These are phyloP conservation scores for Thecophora atra DNA, from an alignment of 2,888 invertebrate species.

Conservation along the genomic window DNA sequence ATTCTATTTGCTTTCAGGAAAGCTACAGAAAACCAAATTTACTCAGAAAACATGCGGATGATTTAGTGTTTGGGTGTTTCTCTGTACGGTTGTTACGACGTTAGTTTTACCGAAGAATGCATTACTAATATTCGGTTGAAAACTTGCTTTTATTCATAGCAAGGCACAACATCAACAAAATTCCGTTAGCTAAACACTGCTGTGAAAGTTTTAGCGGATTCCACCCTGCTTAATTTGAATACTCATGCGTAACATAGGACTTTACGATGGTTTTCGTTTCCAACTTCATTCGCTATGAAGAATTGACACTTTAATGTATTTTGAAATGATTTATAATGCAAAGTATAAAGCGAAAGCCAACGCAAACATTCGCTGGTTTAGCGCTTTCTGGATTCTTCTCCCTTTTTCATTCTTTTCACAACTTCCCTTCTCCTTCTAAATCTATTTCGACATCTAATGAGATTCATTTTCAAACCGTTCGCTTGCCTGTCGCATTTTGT, in stretches of 20 bases:
- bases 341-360: not conserved
- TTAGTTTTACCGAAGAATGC: no score
- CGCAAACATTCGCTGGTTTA: no score
- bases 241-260: no score
- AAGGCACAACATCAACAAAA: slow-evolving; percentile 10
- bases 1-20: slow-evolving; percentile 30
- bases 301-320: slow-evolving; percentile 32
- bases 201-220: no score
- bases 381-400: no score
- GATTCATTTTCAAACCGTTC: slow-evolving; percentile 5
- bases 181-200: slow-evolving; percentile 9
- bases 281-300: slow-evolving; percentile 24
- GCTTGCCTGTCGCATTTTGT: not conserved
- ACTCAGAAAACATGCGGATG: not conserved
- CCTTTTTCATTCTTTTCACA: no score
- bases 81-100: no score
- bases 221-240: no score
- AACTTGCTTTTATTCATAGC: slow-evolving; percentile 19
- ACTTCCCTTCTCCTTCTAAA: not conserved
- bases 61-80: not conserved
- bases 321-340: slow-evolving; percentile 19
- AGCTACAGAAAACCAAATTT: not conserved
- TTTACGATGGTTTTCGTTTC: not conserved
- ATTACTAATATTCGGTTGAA: slow-evolving; percentile 9
- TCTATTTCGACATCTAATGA: slow-evolving; percentile 10